phyloP scores from a whole-genome alignment of 1,140 invertebrate species.

The Octopus sinensis region DNA sequence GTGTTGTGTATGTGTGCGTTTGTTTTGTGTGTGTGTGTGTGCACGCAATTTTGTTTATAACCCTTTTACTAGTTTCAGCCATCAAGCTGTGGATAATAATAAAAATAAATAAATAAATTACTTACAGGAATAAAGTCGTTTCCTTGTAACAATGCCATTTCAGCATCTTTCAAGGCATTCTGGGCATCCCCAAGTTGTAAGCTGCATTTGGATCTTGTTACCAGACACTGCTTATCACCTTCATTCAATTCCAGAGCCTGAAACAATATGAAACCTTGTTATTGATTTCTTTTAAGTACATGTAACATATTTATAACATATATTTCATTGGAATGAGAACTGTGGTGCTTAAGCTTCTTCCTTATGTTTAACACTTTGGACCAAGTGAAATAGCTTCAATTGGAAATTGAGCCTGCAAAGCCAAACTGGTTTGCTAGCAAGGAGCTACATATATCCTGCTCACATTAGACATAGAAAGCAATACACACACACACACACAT shows the following conservation, averaged over 20 bases:
- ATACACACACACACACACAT: background rate
- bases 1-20: background rate
- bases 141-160: slow-evolving; percentile 73
- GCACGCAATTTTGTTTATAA: too few relatives aligned
- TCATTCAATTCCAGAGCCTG: slow-evolving; percentile 73
- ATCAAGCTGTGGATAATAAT: background rate
- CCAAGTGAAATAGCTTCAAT: too few relatives aligned
- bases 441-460: too few relatives aligned
- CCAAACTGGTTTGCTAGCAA: too few relatives aligned
- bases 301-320: too few relatives aligned
- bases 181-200: slow-evolving; percentile 81
- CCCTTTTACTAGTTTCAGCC: too few relatives aligned
- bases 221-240: slow-evolving; percentile 79
- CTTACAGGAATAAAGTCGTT: slow-evolving; percentile 70
- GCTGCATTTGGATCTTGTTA: slow-evolving; percentile 84
- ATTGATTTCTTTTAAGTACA: background rate
- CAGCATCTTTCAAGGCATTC: slow-evolving; percentile 79
- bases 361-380: too few relatives aligned
- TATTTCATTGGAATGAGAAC: too few relatives aligned
- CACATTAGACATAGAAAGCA: background rate
- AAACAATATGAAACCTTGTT: background rate
- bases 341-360: too few relatives aligned
- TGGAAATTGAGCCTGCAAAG: too few relatives aligned
- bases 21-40: too few relatives aligned
- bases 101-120: background rate